Evolutionary conservation across 2,113 vertebrate species (phyloP).

Genomic region (Pteropus alecto): DNA sequence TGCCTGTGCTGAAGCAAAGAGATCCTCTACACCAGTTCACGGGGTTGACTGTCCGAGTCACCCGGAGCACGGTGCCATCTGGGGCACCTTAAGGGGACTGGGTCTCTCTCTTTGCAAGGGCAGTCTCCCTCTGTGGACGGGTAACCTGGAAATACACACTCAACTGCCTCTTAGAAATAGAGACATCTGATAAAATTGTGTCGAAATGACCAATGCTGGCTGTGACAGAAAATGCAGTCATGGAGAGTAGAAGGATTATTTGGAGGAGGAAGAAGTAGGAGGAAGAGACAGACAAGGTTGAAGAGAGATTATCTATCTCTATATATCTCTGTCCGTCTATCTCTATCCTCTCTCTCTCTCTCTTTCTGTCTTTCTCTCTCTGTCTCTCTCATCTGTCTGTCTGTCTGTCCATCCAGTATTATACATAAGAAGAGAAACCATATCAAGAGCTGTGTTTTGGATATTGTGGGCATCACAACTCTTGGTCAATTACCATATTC

Average conservation of each 20-base stretch:
- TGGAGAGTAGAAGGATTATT: background rate
- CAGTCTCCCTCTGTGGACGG: background rate
- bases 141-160: too few species aligned
- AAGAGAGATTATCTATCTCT: background rate
- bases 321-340: background rate
- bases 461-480: background rate
- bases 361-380: background rate
- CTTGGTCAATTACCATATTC: background rate
- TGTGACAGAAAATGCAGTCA: background rate
- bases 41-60: background rate
- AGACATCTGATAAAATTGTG: background rate
- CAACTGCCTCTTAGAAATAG: background rate
- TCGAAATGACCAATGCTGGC: background rate
- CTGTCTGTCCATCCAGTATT: background rate
- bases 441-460: background rate
- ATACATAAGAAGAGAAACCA: background rate
- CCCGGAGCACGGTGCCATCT: rapidly evolving
- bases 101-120: background rate
- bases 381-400: background rate
- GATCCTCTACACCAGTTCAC: rapidly evolving
- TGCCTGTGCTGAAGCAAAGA: rapidly evolving
- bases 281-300: background rate
- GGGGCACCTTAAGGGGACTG: background rate
- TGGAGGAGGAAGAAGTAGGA: background rate
- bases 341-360: background rate